A percentile compares a stretch with the other conserved stretches of the same genome.
Conservation (phyloP, 2,113 vertebrate species). For the Muntiacus muntjak region DNA sequence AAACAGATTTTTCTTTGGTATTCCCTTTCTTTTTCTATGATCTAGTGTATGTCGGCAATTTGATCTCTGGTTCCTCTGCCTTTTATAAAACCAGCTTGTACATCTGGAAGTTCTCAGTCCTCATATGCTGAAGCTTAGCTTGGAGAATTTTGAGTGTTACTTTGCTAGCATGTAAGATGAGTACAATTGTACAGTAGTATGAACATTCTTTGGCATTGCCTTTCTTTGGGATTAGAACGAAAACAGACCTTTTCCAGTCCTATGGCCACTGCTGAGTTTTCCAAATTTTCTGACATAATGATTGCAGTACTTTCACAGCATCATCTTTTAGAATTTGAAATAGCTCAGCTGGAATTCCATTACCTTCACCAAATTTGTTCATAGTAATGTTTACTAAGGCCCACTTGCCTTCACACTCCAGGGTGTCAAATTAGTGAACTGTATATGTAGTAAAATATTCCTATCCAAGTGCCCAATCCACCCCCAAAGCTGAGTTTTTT, state of each 20-base stretch:
- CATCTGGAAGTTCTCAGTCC: not conserved
- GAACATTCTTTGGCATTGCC: not conserved
- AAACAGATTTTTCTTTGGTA: not conserved
- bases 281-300: not conserved
- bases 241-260: not conserved
- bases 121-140: not conserved
- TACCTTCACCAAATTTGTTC: not conserved
- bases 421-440: not conserved
- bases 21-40: not conserved
- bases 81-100: not conserved
- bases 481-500: not conserved
- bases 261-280: not conserved
- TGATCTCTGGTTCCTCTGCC: not conserved
- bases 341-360: not conserved
- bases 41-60: not conserved
- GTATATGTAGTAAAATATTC: not conserved
- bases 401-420: not conserved
- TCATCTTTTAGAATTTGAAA: not conserved
- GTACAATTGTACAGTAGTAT: not conserved
- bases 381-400: not conserved
- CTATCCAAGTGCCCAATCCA: not conserved
- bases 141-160: not conserved
- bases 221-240: not conserved
- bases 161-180: not conserved
- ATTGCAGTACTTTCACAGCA: not conserved